Percentiles rank a stretch among this genome's conserved stretches.
phyloP scores from a whole-genome alignment of 2,888 invertebrate species.

The Parascotia fuliginaria region DNA sequence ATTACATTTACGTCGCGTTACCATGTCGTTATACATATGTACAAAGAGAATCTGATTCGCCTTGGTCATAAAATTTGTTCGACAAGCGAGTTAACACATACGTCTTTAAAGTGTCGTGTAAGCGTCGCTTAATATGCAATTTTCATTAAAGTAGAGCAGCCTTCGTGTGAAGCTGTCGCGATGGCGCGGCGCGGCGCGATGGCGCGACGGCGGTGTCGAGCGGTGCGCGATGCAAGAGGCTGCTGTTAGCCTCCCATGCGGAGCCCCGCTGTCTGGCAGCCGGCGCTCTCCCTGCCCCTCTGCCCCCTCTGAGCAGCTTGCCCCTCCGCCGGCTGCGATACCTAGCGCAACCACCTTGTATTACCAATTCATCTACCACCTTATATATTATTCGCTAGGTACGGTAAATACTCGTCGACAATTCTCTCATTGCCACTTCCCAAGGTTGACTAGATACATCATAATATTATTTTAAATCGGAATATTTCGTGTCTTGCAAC shows the following conservation, averaged over 20 bases:
- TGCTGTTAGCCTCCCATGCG: conserved; percentile 83
- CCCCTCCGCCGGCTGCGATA: conserved; percentile 49
- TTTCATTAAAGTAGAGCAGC: conserved; percentile 77
- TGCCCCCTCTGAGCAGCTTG: conserved; percentile 42
- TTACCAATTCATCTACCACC: conserved; percentile 72
- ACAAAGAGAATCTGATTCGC: conserved; percentile 27
- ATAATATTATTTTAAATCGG: conserved; percentile 46
- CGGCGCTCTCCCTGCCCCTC: conserved; percentile 52
- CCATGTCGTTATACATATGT: conserved; percentile 18
- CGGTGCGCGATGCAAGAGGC: conserved; percentile 78
- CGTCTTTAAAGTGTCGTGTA: conserved; percentile 46
- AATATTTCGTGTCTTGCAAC: conserved; percentile 32
- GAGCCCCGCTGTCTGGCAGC: conserved; percentile 86
- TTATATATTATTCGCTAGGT: conserved; percentile 54
- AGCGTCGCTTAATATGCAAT: conserved; percentile 65
- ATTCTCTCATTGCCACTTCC: conserved; percentile 58
- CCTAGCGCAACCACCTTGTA: conserved; percentile 74
- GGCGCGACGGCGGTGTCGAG: conserved; percentile 65
- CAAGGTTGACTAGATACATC: conserved; percentile 57
- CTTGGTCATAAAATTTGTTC: conserved; percentile 31
- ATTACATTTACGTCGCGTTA: conserved; percentile 11
- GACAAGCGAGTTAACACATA: conserved; percentile 45
- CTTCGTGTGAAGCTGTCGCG: conserved; percentile 77
- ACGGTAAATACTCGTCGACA: conserved; percentile 54
- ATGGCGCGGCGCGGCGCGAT: conserved; percentile 57